Base-by-base conservation (phyloP, 1,140 invertebrate genomes). In the Drosophila lowei region DNA sequence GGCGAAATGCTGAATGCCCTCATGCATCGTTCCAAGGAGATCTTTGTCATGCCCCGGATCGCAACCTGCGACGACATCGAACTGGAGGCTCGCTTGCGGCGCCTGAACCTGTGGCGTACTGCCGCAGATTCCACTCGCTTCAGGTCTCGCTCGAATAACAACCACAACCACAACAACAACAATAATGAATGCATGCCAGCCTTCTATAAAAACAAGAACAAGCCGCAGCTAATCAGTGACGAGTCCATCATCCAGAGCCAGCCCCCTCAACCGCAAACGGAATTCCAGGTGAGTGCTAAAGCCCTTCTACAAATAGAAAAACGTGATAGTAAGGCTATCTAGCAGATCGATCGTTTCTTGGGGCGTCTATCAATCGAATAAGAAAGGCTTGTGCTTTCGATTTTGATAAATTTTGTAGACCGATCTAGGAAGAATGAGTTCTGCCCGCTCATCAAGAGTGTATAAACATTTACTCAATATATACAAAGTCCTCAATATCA, bases 61-160 rank as follows among this genome's bases (percentile, higher is more conserved):
- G 89, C 89, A 9, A 90, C 90, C 42, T 90, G 89, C 25, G 89
- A 90, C 62, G 89, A 88, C 28, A 90, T 90, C n/a, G 89, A 90
- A 30, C 46, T 90, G 52, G 89, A 90, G 57, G 89, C 58, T 0
- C 85, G 89, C 3, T 41, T 90, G 18, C 79, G 86, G 6, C 85
- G 89, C n/a, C 72, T 90, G 54, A 89, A 90, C 59, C 68, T 90
- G 4, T 90, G 85, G 85, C 83, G 83, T 9, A 61, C 21, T 11
- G 25, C 42, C 8, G 23, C 42, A 6, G 78, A 79, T n/a, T 30
- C 44, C 11, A 50, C 64, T 9, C 50, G 48, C 18, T 75, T 64
- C 9, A 77, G 70, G 25, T 11, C 72, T 2, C 75, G 79, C 9
- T 18, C 70, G 3, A 58, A 38, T 38, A 48, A 43, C 11, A 65